Base-by-base conservation (phyloP, 2,797 vertebrate species). In the Silurus lanzhouensis region DNA sequence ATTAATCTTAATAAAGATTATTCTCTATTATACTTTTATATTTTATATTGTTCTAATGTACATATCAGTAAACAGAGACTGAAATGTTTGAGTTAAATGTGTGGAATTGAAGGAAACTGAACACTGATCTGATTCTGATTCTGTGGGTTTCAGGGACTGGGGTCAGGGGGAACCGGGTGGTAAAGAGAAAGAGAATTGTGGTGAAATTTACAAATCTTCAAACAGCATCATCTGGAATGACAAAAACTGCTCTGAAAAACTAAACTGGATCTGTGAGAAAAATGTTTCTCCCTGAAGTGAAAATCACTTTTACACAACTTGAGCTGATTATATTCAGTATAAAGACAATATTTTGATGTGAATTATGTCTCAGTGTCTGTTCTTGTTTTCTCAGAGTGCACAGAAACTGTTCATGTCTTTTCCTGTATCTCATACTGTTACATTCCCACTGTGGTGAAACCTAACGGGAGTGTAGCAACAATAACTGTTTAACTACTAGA, bases 111-210 rank as follows among this genome's bases (percentile, higher is more conserved):
- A 46, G 19, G 3, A 46, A 46, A 71, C 8, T 71, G 22, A 52
- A 46, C 68, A 48, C 10, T 48, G 70, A 57, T 27, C 12, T 52
- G 38, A 79, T 20, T 80, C 13, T 27, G 60, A 80, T 66, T 81
- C 20, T 19, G 44, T 80, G 61, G n/a, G 22, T 81, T 66, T 80
- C 61, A 81, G 61, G 22, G 52, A 1, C 8, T 81, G 78, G 78
- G 9, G 0, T 17, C 0, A 2, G 1, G 0, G n/a, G 22, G 20
- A 80, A 48, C 44, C 6, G 0, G 9, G 9, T 15, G 12, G 27
- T 64, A 0, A 0, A 15, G 20, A 3, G 8, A n/a, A 66, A 0
- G 61, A 52, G 6, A n/a, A 81, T 46, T 81, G 78, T 66, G 61
- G 6, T 48, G 61, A 52, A 15, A 64, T 81, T 64, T 19, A 5